Evolutionary conservation across 1,140 invertebrate genomes (phyloP), one percentile per base, ranked within the genome.

Genomic region (Hesperophylax magnus): DNA sequence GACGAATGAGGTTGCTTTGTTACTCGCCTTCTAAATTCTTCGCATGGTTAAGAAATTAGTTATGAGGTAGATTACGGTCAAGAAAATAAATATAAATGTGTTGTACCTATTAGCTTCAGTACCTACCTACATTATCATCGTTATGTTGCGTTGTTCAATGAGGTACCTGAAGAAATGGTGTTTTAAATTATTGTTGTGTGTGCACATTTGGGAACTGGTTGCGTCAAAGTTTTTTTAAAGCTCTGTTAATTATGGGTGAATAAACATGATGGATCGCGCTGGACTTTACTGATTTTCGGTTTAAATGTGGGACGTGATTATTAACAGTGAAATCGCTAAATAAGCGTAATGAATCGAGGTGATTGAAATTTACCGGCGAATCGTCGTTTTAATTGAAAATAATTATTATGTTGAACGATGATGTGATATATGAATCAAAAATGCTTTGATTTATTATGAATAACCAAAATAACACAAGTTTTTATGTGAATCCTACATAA

Each of bases 331-430:
- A 72, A 72, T 54, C 53, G 47, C 69, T 72, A 72, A 72, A 72
- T 72, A 72, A 11, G 20, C 52, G 52, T 52, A 53, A 72, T 72
- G 54, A 72, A 72, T 72, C 56, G 15, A 53, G 27, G 22, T 31
- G 52, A 72, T 72, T 72, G 69, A 72, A 72, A 17, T 27, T 72
- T 56, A 72, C 39, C 63, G 63, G 69, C n/a, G 69, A 54, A 72
- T 72, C 69, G 11, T 54, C 47, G 47, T 72, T 52, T 52, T 27
- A 47, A 22, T 31, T 53, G 69, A 17, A 56, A 69, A 53, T 72
- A 72, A 72, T 72, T 72, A 24, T 67, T 47, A 18, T 67, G 14
- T 47, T 67, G 34, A 67, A 34, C 14, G 63, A 47, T 9, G 39
- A 14, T 47, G 39, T 47, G 39, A 47, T 9, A 47, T 47, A 47